Percentiles rank a stretch among this genome's conserved stretches.
Conservation (phyloP, 1,140 invertebrate genomes). For the Antheraea pernyi region DNA sequence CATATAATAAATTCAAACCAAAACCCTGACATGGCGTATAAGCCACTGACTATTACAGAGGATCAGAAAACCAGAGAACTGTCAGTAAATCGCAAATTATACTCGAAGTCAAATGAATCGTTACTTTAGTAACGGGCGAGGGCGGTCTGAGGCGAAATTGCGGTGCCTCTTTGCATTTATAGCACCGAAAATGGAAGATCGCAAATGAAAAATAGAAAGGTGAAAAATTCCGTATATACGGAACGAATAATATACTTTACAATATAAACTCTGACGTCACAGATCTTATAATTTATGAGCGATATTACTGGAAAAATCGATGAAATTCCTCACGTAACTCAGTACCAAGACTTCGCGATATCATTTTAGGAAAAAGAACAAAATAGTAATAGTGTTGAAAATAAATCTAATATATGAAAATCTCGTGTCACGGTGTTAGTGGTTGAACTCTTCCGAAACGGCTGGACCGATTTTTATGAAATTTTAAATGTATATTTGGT, state of each 20-base stretch:
- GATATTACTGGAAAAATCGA: too few relatives aligned
- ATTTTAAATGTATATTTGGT: too few relatives aligned
- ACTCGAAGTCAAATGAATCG: slow-evolving; percentile 38
- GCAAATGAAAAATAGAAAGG: slow-evolving; percentile 40
- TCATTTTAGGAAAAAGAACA: too few relatives aligned
- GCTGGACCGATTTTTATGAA: too few relatives aligned
- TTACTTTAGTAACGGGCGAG: slow-evolving; percentile 35
- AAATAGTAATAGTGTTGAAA: too few relatives aligned
- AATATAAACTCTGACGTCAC: not conserved
- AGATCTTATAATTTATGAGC: not conserved
- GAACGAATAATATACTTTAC: not conserved
- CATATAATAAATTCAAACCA: slow-evolving; percentile 1
- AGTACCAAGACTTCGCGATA: too few relatives aligned
- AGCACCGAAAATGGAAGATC: slow-evolving; percentile 47
- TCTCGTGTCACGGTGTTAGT: too few relatives aligned
- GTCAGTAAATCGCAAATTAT: slow-evolving; percentile 19
- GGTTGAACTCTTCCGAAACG: too few relatives aligned
- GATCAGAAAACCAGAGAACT: not conserved
- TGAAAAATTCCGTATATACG: not conserved
- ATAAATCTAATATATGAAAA: too few relatives aligned
- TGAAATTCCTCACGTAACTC: too few relatives aligned
- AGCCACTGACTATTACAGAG: slow-evolving; percentile 6
- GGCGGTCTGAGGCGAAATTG: slow-evolving; percentile 37
- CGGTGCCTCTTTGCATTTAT: slow-evolving; percentile 49
- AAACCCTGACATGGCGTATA: slow-evolving; percentile 2